Conservation (phyloP, 2,888 invertebrate species). For the Tholera decimalis region DNA sequence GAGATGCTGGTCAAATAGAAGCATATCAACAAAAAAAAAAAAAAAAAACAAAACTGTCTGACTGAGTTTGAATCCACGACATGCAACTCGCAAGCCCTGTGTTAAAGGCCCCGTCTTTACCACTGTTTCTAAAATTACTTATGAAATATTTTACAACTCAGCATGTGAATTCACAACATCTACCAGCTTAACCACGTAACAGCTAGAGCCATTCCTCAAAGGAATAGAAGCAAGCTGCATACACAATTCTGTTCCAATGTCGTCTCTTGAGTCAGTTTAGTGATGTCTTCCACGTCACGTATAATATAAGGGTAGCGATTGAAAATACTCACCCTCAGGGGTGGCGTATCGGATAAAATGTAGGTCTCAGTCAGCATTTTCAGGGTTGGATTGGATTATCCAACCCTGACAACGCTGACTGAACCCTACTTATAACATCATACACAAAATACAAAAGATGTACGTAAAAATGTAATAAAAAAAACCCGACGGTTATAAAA, state of each 20-base stretch:
- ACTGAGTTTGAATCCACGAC: too few relatives aligned
- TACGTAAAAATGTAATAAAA: too few relatives aligned
- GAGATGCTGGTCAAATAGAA: too few relatives aligned
- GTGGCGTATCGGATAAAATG: conserved; percentile 17
- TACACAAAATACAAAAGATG: too few relatives aligned
- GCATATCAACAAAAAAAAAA: too few relatives aligned
- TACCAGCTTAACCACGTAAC: conserved; percentile 11
- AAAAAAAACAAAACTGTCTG: too few relatives aligned
- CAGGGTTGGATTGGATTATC: conserved; percentile 2
- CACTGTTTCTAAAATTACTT: neutral
- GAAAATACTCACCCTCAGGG: conserved; percentile 29
- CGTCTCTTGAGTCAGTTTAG: conserved; percentile 33
- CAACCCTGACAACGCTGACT: too few relatives aligned
- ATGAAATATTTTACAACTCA: neutral
- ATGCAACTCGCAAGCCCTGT: too few relatives aligned
- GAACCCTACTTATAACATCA: too few relatives aligned
- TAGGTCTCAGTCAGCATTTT: conserved; percentile 10
- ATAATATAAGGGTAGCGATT: conserved; percentile 23
- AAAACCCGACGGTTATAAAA: too few relatives aligned
- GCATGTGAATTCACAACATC: neutral
- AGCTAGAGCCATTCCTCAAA: neutral
- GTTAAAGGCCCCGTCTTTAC: too few relatives aligned
- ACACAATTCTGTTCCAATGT: conserved; percentile 2
- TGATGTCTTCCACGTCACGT: conserved; percentile 35
- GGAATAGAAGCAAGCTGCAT: conserved; percentile 19